Conservation (phyloP, 2,113 vertebrate genomes). For the Lepisosteus osseus region DNA sequence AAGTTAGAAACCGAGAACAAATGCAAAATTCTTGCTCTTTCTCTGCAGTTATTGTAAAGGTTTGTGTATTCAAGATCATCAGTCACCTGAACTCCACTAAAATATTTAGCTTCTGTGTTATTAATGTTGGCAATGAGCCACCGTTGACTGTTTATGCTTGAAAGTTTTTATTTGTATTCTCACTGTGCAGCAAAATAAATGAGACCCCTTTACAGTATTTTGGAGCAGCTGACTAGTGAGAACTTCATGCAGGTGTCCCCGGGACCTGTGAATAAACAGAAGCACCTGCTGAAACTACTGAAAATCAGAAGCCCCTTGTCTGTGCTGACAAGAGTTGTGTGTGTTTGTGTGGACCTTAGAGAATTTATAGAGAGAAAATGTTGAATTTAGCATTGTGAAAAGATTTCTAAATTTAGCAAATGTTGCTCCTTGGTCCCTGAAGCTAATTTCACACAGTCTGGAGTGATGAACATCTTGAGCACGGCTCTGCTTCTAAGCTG, state of each 20-base stretch:
- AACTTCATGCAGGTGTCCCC: not conserved
- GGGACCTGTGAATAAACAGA: not conserved
- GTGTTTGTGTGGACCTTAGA: slow-evolving; percentile 9
- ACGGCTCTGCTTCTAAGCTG: not conserved
- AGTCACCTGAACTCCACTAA: too few species aligned
- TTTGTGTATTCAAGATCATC: too few species aligned
- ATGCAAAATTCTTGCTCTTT: too few species aligned
- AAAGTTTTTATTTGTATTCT: too few species aligned
- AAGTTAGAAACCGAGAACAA: too few species aligned
- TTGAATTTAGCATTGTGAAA: slow-evolving; percentile 48
- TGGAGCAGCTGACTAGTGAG: not conserved
- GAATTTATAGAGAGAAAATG: slow-evolving; percentile 31
- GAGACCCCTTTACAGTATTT: too few species aligned
- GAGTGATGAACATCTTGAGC: slow-evolving; percentile 40
- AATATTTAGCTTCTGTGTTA: too few species aligned
- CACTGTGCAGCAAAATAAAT: too few species aligned
- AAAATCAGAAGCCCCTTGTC: not conserved
- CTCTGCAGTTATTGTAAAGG: too few species aligned
- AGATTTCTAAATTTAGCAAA: slow-evolving; percentile 59
- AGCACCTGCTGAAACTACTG: not conserved
- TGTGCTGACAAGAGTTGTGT: not conserved
- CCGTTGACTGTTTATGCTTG: too few species aligned
- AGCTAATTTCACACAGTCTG: slow-evolving; percentile 58
- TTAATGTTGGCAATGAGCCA: too few species aligned
- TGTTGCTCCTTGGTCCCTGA: slow-evolving; percentile 48